Base-by-base conservation (phyloP, 2,113 vertebrate genomes). In the Elephantulus edwardii region DNA sequence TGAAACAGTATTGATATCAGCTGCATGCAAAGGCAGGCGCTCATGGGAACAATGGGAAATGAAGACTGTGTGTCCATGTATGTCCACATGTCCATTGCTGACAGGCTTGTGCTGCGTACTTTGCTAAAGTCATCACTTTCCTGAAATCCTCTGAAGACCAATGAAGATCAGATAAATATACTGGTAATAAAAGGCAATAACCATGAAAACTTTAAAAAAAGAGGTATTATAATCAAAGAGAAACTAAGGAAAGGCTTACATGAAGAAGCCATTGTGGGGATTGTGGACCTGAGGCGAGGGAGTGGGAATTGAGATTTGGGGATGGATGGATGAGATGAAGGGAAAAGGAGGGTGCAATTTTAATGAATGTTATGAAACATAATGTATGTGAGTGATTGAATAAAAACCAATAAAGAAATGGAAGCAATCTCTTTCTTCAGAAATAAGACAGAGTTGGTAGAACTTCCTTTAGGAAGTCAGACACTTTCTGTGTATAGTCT, bases 1-100 rank as follows among this genome's bases (percentile, higher is more conserved):
- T 92, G 92, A 95, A 97, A 81, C 56, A 84, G 60, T 93, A 26
- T 95, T 96, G 91, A 56, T 95, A 89, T 91, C 80, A 93, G 80
- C 89, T 88, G 60, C 3, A 2, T 92, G 72, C 50, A 76, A 40
- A 90, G 93, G n/a, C 88, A 66, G 86, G 95, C 96, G 48, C 6
- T 95, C 93, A 93, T 46, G 86, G 87, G 64, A 94, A 89, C 88
- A 79, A 82, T 72, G 93, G 92, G 75, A 92, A 89, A 76, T 54
- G 50, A 90, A 91, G 86, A 72, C 40, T 72, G 50, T 64, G 64
- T 85, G 70, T 48, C 46, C 1, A 79, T 89, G 28, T 24, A 6
- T 0, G 10, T 40, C 38, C 38, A 17, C 66, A 40, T 40, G 35
- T 22, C 38, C 16, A 7, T 38, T 64, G 20, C 48, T 50, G 58